Evolutionary conservation across 2,113 vertebrate species (phyloP).

Genomic region (Otolemur garnettii): DNA sequence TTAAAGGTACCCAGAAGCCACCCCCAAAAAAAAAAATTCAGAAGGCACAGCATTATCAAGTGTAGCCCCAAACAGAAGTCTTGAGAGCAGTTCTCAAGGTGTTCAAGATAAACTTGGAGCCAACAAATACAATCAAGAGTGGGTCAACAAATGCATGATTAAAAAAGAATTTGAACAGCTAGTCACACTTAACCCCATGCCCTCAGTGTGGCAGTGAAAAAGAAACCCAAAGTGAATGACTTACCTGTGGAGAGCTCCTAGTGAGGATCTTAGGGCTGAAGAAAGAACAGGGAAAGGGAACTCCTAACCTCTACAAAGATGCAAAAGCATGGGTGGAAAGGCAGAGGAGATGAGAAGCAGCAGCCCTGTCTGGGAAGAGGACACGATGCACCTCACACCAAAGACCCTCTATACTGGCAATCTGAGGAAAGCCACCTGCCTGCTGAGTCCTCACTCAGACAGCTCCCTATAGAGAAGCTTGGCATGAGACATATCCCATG

Average conservation of each 20-base stretch:
- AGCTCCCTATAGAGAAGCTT: neutral
- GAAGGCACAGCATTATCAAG: neutral
- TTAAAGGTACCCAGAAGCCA: slow-evolving; percentile 71
- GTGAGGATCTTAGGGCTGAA: neutral
- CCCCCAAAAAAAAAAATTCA: too few relatives aligned
- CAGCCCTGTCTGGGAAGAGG: neutral
- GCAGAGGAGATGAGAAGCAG: neutral
- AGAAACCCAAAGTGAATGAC: neutral
- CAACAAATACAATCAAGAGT: neutral
- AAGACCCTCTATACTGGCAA: neutral
- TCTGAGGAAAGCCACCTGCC: neutral
- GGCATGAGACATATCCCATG: neutral
- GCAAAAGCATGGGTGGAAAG: neutral
- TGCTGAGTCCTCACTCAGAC: neutral
- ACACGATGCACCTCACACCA: neutral
- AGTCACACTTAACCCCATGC: neutral
- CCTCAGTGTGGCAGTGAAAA: neutral
- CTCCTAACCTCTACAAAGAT: neutral
- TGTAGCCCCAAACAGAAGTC: neutral
- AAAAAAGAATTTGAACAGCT: neutral
- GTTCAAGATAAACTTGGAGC: neutral
- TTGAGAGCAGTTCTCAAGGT: neutral
- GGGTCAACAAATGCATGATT: neutral
- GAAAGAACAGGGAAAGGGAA: neutral
- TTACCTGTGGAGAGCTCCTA: neutral